Conservation (phyloP, 2,113 vertebrate genomes). For the Ptyas mucosa region DNA sequence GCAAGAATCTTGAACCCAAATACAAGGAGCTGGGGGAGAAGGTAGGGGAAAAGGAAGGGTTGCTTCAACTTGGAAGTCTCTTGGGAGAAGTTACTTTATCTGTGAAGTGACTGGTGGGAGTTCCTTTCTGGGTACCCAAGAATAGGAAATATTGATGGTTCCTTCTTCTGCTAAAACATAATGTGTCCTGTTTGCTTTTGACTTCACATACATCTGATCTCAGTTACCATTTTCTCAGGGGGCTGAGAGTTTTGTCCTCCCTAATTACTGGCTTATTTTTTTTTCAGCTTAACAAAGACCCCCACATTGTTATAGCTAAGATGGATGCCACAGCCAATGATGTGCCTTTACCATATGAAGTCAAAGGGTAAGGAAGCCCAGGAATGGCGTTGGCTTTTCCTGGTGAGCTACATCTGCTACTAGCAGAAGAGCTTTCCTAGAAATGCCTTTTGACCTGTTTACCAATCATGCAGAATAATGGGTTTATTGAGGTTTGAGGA, state of each 20-base stretch:
- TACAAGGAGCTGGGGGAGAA: constrained; percentile 94
- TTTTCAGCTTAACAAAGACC: constrained; percentile 81
- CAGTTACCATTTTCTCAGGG: background rate
- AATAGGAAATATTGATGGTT: background rate
- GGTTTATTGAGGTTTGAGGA: background rate
- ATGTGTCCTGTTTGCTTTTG: background rate
- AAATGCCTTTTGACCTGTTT: background rate
- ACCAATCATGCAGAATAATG: background rate
- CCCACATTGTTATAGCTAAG: constrained; percentile 92
- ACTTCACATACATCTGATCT: background rate
- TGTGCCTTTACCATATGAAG: constrained; percentile 93
- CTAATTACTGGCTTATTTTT: constrained; percentile 1
- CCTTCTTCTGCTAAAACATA: background rate
- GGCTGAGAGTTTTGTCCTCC: background rate
- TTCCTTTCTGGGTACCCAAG: background rate
- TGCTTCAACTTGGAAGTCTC: no score
- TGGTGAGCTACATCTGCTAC: background rate
- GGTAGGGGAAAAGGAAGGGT: constrained; percentile 65
- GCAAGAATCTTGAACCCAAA: constrained; percentile 97
- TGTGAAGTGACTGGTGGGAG: background rate
- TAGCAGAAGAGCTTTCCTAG: background rate
- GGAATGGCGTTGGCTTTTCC: background rate
- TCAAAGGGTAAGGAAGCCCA: constrained; percentile 82
- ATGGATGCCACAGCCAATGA: constrained; percentile 99
- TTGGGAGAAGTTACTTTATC: background rate